Base-by-base conservation (phyloP, 2,888 invertebrate species). In the Ochropleura leucogaster region DNA sequence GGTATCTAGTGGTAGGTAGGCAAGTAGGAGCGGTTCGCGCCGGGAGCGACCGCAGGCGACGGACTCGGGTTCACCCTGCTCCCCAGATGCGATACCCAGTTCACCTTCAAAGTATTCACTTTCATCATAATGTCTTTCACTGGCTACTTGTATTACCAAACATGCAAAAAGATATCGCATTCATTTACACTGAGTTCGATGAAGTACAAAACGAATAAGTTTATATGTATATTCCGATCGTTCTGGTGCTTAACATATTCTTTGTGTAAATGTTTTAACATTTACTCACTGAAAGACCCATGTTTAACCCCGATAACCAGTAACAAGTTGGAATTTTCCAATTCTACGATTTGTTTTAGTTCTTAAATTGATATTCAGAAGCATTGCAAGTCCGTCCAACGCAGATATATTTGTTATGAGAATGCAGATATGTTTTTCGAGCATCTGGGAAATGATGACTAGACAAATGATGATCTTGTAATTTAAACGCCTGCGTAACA, bases 21-120 rank as follows among this genome's bases (percentile, higher is more conserved):
- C 82, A 84, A 84, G 85, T 77, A 75, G 76, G 65, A 70, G 70
- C 66, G 62, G 67, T 47, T 44, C 69, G 79, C 74, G 80, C 80
- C 79, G 83, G 82, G 85, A 86, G 86, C 88, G 89, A 94, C 94
- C 95, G 90, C 95, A 94, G 89, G 89, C 85, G 83, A 85, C 88
- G 89, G 90, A 90, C 90, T 94, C 91, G 82, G 89, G 90, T 93
- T 92, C 92, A 91, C 90, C 86, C 90, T 91, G 91, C 90, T 85
- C 89, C 71, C 84, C 60, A 47, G 55, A 60, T 30, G 30, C 30
- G 30, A 30, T 30, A 30, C 90, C 91, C 90, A 83, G 92, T 88
- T 94, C 87, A 92, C 93, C 91, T 91, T 91, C 92, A 80, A 80
- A 89, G 89, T 92, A 91, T 92, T 93, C 91, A 93, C 93, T 94